These are phyloP conservation scores for Leucophenga varia DNA, from an alignment of 1,140 invertebrate species.

Conservation along the genomic window DNA sequence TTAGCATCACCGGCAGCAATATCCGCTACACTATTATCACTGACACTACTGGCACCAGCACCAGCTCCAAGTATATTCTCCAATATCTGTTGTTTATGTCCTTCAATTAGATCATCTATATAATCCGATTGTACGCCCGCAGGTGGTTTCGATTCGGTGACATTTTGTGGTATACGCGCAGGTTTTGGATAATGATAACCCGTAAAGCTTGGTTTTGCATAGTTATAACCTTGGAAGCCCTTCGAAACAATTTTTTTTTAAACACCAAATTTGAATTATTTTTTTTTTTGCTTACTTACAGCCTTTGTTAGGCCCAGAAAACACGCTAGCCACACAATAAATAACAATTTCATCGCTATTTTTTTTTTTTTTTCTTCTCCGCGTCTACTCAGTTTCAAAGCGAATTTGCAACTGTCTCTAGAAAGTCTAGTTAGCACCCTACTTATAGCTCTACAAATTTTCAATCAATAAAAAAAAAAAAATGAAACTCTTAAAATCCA, in stretches of 20 bases:
- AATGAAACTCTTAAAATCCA: too few relatives aligned
- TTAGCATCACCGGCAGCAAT: constrained; percentile 27
- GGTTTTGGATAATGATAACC: constrained; percentile 40
- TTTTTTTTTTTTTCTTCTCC: not conserved
- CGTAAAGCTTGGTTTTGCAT: too few relatives aligned
- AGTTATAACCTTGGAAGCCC: too few relatives aligned
- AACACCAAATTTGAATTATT: not conserved
- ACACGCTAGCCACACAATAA: not conserved
- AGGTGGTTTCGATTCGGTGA: constrained; percentile 8
- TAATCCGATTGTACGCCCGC: constrained; percentile 43
- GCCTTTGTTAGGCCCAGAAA: not conserved
- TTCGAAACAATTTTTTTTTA: too few relatives aligned
- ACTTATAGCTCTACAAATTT: too few relatives aligned
- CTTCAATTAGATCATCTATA: constrained; percentile 49
- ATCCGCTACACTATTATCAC: not conserved
- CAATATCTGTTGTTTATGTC: constrained; percentile 50
- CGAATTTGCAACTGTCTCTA: too few relatives aligned
- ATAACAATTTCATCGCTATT: not conserved
- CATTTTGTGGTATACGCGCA: constrained; percentile 16
- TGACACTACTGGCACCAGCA: constrained; percentile 3
- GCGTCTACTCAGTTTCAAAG: too few relatives aligned
- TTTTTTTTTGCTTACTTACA: not conserved
- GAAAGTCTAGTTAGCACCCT: too few relatives aligned
- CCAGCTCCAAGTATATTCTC: constrained; percentile 34
- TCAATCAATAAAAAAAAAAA: too few relatives aligned